phyloP scores from a whole-genome alignment of 2,113 vertebrate genomes.

The Oreochromis tanganicae region DNA sequence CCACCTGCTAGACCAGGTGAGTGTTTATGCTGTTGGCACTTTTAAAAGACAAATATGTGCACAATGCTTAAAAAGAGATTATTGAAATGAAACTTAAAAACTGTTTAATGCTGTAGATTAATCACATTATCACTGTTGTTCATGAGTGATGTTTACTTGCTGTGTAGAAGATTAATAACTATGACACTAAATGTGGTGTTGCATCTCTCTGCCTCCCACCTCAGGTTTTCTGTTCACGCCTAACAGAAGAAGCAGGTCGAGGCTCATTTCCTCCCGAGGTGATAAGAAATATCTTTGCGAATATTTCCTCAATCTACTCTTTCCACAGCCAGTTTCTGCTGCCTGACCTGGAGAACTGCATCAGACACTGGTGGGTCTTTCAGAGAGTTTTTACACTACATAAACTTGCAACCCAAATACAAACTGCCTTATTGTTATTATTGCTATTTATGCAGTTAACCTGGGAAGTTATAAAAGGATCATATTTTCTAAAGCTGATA shows the following conservation, averaged over 20 bases:
- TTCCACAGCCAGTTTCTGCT: slow-evolving; percentile 85
- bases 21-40: neutral
- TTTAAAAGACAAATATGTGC: neutral
- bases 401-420: fast-evolving
- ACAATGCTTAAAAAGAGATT: neutral
- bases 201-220: neutral
- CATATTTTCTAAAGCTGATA: neutral
- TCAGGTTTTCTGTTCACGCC: slow-evolving; percentile 79
- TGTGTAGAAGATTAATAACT: neutral
- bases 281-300: slow-evolving; percentile 86
- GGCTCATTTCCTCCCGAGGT: slow-evolving; percentile 81
- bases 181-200: neutral
- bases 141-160: neutral
- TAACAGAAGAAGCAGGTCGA: slow-evolving; percentile 76
- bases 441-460: neutral
- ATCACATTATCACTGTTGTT: neutral
- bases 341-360: slow-evolving; percentile 79
- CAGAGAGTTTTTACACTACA: neutral
- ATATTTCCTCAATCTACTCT: slow-evolving; percentile 85
- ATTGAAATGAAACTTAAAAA: neutral
- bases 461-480: neutral
- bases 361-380: slow-evolving; percentile 77
- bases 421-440: neutral
- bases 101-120: neutral
- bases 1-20: slow-evolving; percentile 82